Evolutionary conservation across 2,797 vertebrate genomes (phyloP), one percentile per base, ranked within the genome.

Genomic region (Champsocephalus gunnari): DNA sequence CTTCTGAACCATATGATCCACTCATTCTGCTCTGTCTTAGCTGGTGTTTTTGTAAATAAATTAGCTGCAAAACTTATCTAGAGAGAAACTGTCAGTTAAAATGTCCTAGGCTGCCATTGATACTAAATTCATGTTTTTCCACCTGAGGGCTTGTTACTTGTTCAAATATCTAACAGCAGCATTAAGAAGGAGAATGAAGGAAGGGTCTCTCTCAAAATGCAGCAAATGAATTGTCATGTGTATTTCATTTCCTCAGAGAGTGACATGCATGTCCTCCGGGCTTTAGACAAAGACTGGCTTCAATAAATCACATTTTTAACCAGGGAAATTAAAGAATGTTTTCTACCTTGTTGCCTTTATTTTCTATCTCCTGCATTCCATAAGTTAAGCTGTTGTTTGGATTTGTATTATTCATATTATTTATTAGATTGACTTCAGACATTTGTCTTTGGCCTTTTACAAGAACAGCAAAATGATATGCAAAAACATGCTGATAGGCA

Each of bases 321-420:
- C 41, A 53, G 58, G 82, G 90, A 93, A 93, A 92, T 93, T 65
- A 92, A 92, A 88, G 48, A 44, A 82, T 51, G 50, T 66, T 69
- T 76, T 76, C 66, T 47, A 49, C 44, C 13, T 68, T 70, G 66
- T 65, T 73, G 62, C 68, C 56, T 74, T 44, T 28, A 54, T 79
- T 73, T 77, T 66, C 66, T 56, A 13, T 87, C 49, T 79, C 34
- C 48, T 71, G 51, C 32, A 12, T 62, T 79, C 24, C 63, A 38
- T 54, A 53, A 78, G 38, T 71, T 53, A 63, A 71, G 43, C 28
- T 59, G n/a, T 48, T 50, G 17, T 47, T 77, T 41, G 63, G n/a
- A 43, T 56, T 19, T 38, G 45, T 75, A 38, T 38, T 38, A 9
- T 38, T 38, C 34, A 38, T 38, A 38, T 38, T 34, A 34, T 34